These are phyloP conservation scores for Embidobia sp. DNA, from an alignment of 2,888 invertebrate genomes.

Conservation along the genomic window DNA sequence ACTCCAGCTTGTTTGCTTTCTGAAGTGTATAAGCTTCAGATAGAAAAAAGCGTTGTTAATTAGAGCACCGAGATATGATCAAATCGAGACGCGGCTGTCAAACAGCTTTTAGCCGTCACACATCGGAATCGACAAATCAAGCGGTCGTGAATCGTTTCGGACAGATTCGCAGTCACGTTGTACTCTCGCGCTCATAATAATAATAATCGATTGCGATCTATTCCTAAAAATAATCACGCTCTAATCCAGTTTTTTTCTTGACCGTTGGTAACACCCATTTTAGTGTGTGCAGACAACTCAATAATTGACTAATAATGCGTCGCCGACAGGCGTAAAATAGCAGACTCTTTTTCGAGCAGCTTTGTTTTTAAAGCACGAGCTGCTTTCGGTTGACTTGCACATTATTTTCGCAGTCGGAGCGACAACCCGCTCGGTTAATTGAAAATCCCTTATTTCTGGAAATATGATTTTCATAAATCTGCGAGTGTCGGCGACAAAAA, in stretches of 20 bases:
- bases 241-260: conserved; percentile 12
- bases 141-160: too few relatives aligned
- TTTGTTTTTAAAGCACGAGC: not conserved
- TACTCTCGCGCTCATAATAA: too few relatives aligned
- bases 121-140: too few relatives aligned
- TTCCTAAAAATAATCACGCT: conserved; percentile 7
- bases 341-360: not conserved
- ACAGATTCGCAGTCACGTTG: too few relatives aligned
- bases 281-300: too few relatives aligned
- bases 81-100: conserved; percentile 10
- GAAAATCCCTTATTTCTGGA: conserved; percentile 14
- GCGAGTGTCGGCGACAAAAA: not conserved
- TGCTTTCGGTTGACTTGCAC: conserved; percentile 8
- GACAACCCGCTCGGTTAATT: conserved; percentile 3
- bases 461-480: conserved; percentile 9
- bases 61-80: conserved; percentile 37
- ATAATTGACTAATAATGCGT: conserved; percentile 12
- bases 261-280: not conserved
- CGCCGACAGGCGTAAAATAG: conserved; percentile 21
- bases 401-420: conserved; percentile 7
- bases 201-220: too few relatives aligned
- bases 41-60: conserved; percentile 26
- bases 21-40: too few relatives aligned
- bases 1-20: too few relatives aligned
- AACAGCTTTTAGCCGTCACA: conserved; percentile 27